Percentiles rank a stretch among this genome's conserved stretches.
phyloP scores from a whole-genome alignment of 2,113 vertebrate genomes.

The Phaethon lepturus region DNA sequence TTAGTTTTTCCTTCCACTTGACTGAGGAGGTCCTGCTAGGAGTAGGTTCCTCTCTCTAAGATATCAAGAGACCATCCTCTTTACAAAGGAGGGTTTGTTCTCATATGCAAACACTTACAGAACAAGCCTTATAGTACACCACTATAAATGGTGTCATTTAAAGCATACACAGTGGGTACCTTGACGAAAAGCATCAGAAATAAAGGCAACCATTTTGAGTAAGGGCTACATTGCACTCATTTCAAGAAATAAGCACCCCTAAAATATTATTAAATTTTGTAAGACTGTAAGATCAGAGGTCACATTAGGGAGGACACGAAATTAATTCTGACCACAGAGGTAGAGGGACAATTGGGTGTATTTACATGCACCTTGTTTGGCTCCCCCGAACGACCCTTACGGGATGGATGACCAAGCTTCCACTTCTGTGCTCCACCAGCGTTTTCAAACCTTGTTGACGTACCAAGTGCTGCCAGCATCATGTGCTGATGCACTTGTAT shows the following conservation, averaged over 20 bases:
- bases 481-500: background rate
- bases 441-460: background rate
- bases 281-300: background rate
- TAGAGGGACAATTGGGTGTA: background rate
- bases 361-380: background rate
- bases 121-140: background rate
- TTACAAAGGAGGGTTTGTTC: background rate
- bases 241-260: background rate
- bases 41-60: background rate
- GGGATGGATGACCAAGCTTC: background rate
- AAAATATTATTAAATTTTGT: background rate
- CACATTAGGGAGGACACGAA: background rate
- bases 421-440: background rate
- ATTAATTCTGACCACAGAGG: background rate
- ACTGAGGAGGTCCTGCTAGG: background rate
- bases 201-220: background rate
- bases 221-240: background rate
- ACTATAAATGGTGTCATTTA: background rate
- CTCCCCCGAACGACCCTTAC: background rate
- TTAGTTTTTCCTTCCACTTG: background rate
- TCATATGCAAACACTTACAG: background rate
- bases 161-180: background rate
- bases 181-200: background rate
- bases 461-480: background rate
- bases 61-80: background rate